These are phyloP conservation scores for Theristicus caerulescens DNA, from an alignment of 2,113 vertebrate genomes.

Conservation along the genomic window DNA sequence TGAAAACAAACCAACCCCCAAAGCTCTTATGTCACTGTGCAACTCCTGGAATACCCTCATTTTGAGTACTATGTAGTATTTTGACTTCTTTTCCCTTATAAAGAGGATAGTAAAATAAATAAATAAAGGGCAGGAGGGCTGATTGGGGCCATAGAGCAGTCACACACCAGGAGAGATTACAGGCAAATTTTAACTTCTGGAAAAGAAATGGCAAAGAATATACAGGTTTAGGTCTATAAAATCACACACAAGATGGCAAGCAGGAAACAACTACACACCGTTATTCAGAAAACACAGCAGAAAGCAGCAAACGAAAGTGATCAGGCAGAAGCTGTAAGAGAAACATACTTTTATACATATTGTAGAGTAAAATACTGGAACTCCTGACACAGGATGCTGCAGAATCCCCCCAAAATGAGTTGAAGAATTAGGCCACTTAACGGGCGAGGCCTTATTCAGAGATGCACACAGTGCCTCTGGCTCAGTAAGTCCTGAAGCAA, in stretches of 20 bases:
- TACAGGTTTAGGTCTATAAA: not conserved
- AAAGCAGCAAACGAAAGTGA: not conserved
- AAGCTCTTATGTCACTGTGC: not conserved
- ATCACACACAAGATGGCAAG: not conserved
- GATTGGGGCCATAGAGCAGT: not conserved
- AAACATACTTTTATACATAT: not conserved
- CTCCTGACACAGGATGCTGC: not conserved
- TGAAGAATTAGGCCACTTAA: not conserved
- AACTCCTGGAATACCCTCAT: not conserved
- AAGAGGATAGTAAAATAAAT: not conserved
- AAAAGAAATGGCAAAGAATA: not conserved
- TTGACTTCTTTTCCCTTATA: not conserved
- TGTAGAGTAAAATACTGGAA: not conserved
- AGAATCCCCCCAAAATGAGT: not conserved
- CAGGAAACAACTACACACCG: not conserved
- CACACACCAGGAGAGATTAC: not conserved
- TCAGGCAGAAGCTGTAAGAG: not conserved
- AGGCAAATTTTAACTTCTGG: not conserved
- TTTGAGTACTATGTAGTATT: not conserved
- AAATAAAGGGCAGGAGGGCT: not conserved
- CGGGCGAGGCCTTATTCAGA: not conserved
- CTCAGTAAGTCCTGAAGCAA: not conserved
- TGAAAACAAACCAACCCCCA: not conserved
- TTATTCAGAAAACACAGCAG: not conserved
- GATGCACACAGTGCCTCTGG: not conserved